Conservation (phyloP, 2,888 invertebrate species). For the Euspilapteryx auroguttella region DNA sequence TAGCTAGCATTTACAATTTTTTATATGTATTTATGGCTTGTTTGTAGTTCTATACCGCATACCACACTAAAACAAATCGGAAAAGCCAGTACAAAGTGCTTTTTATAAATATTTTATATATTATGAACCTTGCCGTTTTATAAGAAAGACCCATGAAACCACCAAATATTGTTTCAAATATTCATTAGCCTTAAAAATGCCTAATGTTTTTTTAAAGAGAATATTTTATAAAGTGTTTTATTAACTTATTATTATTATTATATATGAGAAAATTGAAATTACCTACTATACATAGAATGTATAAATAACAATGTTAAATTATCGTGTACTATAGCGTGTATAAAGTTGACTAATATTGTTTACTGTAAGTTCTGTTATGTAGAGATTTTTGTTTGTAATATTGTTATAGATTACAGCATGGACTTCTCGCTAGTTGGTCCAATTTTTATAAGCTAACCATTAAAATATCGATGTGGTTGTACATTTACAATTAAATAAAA, state of each 20-base stretch:
- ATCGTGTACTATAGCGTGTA: slow-evolving; percentile 57
- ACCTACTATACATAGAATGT: slow-evolving; percentile 57
- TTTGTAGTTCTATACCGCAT: neutral
- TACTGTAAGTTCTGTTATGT: slow-evolving; percentile 57
- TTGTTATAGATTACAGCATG: slow-evolving; percentile 51
- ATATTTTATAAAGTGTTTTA: slow-evolving; percentile 55
- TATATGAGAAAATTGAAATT: slow-evolving; percentile 40
- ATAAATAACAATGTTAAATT: slow-evolving; percentile 52
- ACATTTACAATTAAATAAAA: slow-evolving; percentile 59
- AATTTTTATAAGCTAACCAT: slow-evolving; percentile 62
- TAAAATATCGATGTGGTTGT: slow-evolving; percentile 62
- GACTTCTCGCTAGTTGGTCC: slow-evolving; percentile 53
- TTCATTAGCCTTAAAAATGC: slow-evolving; percentile 57
- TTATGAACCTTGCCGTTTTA: slow-evolving; percentile 30
- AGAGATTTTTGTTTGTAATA: slow-evolving; percentile 61
- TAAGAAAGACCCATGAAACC: slow-evolving; percentile 34
- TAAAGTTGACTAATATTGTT: slow-evolving; percentile 56
- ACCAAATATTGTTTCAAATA: slow-evolving; percentile 58
- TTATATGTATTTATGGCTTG: too few relatives aligned
- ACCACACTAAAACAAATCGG: slow-evolving; percentile 11
- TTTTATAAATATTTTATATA: slow-evolving; percentile 33
- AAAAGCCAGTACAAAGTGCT: slow-evolving; percentile 56
- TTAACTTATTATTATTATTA: slow-evolving; percentile 61
- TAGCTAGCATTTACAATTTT: too few relatives aligned
- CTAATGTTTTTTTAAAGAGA: slow-evolving; percentile 55